phyloP scores from a whole-genome alignment of 1,140 invertebrate genomes.

The Dufourea novaeangliae region DNA sequence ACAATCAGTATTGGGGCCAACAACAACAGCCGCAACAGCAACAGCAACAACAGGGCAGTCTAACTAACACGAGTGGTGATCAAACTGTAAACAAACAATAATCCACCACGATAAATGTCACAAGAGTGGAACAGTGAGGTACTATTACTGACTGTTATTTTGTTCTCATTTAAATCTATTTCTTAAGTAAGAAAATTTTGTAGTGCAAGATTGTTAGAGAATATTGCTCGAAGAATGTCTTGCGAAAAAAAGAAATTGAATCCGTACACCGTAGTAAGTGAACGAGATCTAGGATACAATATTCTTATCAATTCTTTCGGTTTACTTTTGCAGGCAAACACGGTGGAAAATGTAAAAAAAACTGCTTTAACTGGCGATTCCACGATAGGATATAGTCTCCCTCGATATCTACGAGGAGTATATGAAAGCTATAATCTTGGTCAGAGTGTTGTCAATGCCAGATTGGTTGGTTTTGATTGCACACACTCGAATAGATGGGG shows the following conservation, averaged over 20 bases:
- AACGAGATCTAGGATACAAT: background rate
- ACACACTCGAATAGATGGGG: conserved; percentile 57
- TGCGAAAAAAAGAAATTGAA: background rate
- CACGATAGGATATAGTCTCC: conserved; percentile 61
- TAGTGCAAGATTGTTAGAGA: background rate
- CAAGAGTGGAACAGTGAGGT: conserved; percentile 74
- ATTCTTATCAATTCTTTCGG: background rate
- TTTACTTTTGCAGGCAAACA: conserved; percentile 60
- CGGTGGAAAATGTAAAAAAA: conserved; percentile 52
- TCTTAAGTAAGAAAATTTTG: background rate
- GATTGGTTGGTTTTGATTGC: conserved; percentile 48
- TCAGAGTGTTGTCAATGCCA: conserved; percentile 56
- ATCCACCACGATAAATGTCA: conserved; percentile 68
- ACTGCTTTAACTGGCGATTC: conserved; percentile 54
- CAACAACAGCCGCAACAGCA: conserved; percentile 71
- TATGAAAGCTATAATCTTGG: conserved; percentile 50
- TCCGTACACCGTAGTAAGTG: background rate
- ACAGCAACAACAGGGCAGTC: conserved; percentile 71
- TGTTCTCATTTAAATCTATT: background rate
- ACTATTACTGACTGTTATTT: conserved; percentile 42
- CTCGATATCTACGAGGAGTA: conserved; percentile 63
- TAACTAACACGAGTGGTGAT: conserved; percentile 69
- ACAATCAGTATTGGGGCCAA: conserved; percentile 80
- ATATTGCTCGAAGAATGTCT: background rate
- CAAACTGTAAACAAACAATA: conserved; percentile 79